Base-by-base conservation (phyloP, 2,113 vertebrate species). In the Helogale parvula region DNA sequence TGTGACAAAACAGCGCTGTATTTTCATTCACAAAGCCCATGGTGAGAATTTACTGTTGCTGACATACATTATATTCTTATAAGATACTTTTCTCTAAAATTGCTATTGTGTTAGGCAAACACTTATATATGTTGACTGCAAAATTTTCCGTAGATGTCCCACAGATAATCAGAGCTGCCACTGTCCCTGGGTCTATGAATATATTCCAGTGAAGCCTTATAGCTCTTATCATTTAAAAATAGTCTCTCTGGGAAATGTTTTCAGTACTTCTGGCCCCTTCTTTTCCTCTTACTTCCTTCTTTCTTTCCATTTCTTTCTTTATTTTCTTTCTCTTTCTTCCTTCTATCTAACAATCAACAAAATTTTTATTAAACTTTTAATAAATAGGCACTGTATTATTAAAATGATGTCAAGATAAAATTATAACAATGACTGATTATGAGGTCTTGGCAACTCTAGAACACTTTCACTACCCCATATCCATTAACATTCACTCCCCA, bases 391-490 rank as follows among this genome's bases (percentile, higher is more conserved):
- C 50, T 90, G 74, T 80, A 65, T 76, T 41, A 77, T 66, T 88
- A 94, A 92, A 76, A 89, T 77, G 5, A 82, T 71, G 45, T 27
- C 77, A 23, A 79, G 50, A 72, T 65, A 92, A 97, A 92, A 72
- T 91, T 87, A 29, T 90, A 79, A 91, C n/a, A 68, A 88, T 87
- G 50, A 38, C 47, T 66, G 29, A 38, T 47, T 45, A 31, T 79
- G 72, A 82, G 23, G 3, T 66, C 31, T 54, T 85, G n/a, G 79
- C 4, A 74, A 29, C 74, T 93, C 23, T 21, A 65, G 15, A 88
- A 72, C n/a, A 90, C 72, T 88, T 80, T 88, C 19, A 71, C 35
- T 33, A 72, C 33, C 29, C 4, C 3, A 13, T 17, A 35, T 16
- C 47, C 9, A 7, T 72, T 84, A 79, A 5, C 16, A 77, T 69